Evolutionary conservation across 23 tunicate genomes (phyloP).

Genomic region (Aplidium turbinatum): DNA sequence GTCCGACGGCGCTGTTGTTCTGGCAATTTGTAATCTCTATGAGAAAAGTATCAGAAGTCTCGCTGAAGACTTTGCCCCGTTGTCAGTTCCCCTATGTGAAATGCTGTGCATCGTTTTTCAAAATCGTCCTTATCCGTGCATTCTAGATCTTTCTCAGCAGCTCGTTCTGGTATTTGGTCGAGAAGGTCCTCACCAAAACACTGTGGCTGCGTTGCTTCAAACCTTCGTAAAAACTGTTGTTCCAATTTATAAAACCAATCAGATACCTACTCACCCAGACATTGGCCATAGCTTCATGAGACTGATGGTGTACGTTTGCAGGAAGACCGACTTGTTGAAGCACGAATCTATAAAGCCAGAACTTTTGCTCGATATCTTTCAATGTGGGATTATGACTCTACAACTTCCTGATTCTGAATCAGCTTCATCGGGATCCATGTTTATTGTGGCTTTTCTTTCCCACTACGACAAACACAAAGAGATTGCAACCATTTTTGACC

Average conservation of each 20-base stretch:
- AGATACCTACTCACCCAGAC: conserved; percentile 53
- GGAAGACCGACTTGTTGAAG: conserved; percentile 39
- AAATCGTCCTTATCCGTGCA: conserved; percentile 58
- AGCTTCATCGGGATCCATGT: conserved; percentile 42
- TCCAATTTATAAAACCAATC: conserved; percentile 39
- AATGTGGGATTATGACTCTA: conserved; percentile 60
- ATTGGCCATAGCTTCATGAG: conserved; percentile 69
- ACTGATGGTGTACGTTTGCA: conserved; percentile 32
- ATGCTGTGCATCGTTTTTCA: conserved; percentile 63
- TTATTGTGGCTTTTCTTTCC: conserved; percentile 50
- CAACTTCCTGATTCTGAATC: conserved; percentile 70
- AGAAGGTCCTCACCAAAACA: conserved; percentile 23
- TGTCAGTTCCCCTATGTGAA: conserved; percentile 57
- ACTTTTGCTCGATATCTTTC: conserved; percentile 35
- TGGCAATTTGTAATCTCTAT: conserved; percentile 62
- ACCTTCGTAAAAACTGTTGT: conserved; percentile 19
- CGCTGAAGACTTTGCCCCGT: conserved; percentile 40
- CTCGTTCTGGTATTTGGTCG: conserved; percentile 57
- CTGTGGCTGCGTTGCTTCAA: conserved; percentile 38
- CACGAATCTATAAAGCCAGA: neutral
- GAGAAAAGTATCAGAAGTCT: conserved; percentile 86
- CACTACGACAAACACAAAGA: neutral
- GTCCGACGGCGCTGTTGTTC: conserved; percentile 41
- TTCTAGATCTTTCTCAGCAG: conserved; percentile 78
- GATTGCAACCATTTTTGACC: conserved; percentile 22